Evolutionary conservation across 2,113 vertebrate species (phyloP).

Genomic region (Collichthys lucidus): DNA sequence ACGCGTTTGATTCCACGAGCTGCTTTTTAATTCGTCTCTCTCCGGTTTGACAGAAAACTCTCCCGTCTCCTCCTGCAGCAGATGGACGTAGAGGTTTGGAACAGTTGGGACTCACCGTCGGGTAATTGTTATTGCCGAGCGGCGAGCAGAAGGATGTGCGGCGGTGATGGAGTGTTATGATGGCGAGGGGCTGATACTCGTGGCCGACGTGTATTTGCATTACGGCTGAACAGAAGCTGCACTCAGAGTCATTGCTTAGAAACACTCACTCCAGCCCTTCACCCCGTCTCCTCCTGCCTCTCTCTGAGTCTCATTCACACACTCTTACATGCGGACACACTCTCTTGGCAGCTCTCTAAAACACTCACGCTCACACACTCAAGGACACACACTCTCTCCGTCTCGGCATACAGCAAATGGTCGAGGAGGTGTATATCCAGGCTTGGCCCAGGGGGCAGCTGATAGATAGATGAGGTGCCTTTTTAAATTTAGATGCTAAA

Average conservation of each 20-base stretch:
- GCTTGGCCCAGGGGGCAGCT: constrained; percentile 51
- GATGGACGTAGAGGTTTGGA: constrained; percentile 68
- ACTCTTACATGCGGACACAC: constrained; percentile 9
- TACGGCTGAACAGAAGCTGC: constrained; percentile 50
- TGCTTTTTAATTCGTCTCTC: neutral
- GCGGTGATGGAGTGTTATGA: constrained; percentile 69
- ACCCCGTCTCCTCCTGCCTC: constrained; percentile 28
- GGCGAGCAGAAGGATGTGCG: constrained; percentile 63
- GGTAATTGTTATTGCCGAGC: constrained; percentile 70
- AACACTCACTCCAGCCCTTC: constrained; percentile 44
- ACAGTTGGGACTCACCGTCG: constrained; percentile 62
- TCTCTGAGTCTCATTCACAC: constrained; percentile 1
- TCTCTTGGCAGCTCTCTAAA: constrained; percentile 48
- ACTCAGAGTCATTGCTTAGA: constrained; percentile 47
- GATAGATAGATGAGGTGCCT: constrained; percentile 66
- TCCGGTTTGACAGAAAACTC: constrained; percentile 14
- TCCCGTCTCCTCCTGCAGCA: constrained; percentile 39
- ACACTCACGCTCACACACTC: constrained; percentile 45
- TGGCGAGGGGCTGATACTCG: constrained; percentile 42
- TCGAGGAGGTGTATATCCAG: constrained; percentile 59
- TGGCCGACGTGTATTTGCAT: constrained; percentile 23
- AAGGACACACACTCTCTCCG: constrained; percentile 32
- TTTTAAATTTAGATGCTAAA: constrained; percentile 73
- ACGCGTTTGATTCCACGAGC: constrained; percentile 23
- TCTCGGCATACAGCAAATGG: constrained; percentile 36